These are phyloP conservation scores for Cotesia vestalis DNA, from an alignment of 1,140 invertebrate genomes.

Conservation along the genomic window DNA sequence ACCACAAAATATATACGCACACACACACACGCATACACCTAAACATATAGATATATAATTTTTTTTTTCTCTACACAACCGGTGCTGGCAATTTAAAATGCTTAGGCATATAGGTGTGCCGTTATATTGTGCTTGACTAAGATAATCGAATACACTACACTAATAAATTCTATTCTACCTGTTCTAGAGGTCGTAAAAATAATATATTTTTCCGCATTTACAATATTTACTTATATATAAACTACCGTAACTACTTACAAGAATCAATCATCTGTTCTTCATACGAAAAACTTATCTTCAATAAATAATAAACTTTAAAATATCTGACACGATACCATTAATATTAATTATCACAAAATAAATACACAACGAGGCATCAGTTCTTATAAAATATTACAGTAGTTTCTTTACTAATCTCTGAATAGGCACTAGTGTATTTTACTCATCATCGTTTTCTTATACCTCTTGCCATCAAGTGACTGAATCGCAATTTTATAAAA, in stretches of 20 bases:
- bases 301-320: too few relatives aligned
- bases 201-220: too few relatives aligned
- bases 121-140: conserved; percentile 9
- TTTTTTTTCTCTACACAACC: too few relatives aligned
- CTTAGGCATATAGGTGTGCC: conserved; percentile 5
- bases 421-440: conserved; percentile 10
- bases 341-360: not conserved
- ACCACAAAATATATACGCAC: conserved; percentile 40
- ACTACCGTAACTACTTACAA: too few relatives aligned
- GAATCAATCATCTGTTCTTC: too few relatives aligned
- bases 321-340: too few relatives aligned
- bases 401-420: not conserved
- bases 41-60: not conserved
- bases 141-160: conserved; percentile 25
- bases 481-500: conserved; percentile 6
- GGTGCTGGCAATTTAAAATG: conserved; percentile 22
- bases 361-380: conserved; percentile 22
- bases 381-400: conserved; percentile 14
- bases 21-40: not conserved
- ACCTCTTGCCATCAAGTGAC: conserved; percentile 5
- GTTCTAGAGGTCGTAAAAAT: too few relatives aligned
- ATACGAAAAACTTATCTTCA: too few relatives aligned
- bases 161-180: too few relatives aligned
- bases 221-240: too few relatives aligned
- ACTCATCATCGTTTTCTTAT: conserved; percentile 16